These are phyloP conservation scores for Leptestheria dahalacensis DNA, from an alignment of 1,140 invertebrate genomes.

Conservation along the genomic window DNA sequence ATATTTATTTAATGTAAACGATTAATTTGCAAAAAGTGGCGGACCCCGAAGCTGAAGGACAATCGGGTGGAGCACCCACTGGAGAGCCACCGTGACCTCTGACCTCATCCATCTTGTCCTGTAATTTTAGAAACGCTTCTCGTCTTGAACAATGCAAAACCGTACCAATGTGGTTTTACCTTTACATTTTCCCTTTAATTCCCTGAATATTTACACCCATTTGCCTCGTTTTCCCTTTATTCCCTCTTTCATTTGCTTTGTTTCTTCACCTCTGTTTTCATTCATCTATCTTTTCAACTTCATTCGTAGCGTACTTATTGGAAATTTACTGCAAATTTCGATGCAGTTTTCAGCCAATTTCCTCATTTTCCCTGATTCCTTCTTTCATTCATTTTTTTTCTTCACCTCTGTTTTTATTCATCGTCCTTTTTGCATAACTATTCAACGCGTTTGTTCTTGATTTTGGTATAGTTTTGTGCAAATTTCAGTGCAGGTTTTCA, in stretches of 20 bases:
- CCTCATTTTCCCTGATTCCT: not conserved
- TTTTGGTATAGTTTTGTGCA: not conserved
- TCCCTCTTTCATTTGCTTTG: not conserved
- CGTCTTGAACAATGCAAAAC: not conserved
- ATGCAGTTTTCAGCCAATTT: too few relatives aligned
- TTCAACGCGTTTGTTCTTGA: too few relatives aligned
- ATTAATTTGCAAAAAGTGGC: too few relatives aligned
- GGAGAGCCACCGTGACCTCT: too few relatives aligned
- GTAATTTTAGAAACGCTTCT: not conserved
- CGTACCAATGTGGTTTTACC: constrained; percentile 23
- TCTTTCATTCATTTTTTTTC: not conserved
- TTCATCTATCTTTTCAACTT: too few relatives aligned
- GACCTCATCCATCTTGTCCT: not conserved
- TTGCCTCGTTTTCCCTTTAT: constrained; percentile 14
- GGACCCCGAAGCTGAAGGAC: too few relatives aligned
- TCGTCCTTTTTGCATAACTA: too few relatives aligned
- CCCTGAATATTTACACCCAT: constrained; percentile 21
- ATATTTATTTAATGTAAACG: too few relatives aligned
- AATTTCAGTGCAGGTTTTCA: too few relatives aligned
- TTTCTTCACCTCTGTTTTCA: not conserved
- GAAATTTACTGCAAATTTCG: too few relatives aligned
- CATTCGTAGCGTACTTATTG: too few relatives aligned
- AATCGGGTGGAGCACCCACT: not conserved
- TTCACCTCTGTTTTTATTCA: not conserved
- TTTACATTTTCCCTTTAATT: constrained; percentile 21